phyloP scores from a whole-genome alignment of 2,888 invertebrate species.

The Agrotis exclamationis region DNA sequence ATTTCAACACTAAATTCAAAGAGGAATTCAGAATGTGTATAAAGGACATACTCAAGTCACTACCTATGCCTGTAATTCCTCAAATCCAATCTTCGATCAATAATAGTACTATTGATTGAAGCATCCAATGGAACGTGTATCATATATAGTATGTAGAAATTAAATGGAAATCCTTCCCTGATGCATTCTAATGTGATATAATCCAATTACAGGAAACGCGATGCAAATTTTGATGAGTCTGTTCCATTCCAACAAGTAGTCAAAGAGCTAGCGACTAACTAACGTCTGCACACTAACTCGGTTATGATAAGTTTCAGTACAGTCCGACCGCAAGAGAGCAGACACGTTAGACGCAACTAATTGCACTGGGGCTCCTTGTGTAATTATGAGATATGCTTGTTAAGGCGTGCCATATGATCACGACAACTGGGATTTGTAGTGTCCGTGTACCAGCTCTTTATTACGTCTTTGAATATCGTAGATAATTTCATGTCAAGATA shows the following conservation, averaged over 20 bases:
- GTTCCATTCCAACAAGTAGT: neutral
- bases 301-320: conserved; percentile 40
- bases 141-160: neutral
- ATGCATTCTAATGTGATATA: neutral
- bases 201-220: neutral
- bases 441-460: neutral
- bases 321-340: conserved; percentile 20
- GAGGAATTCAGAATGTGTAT: too few species aligned
- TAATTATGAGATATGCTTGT: conserved; percentile 13
- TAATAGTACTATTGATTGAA: too few species aligned
- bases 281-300: conserved; percentile 12
- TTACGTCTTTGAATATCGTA: neutral
- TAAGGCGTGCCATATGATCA: conserved; percentile 6
- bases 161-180: neutral
- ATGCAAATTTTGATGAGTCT: neutral
- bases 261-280: conserved; percentile 26
- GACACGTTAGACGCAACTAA: conserved; percentile 23
- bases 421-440: neutral
- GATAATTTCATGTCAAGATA: too few species aligned
- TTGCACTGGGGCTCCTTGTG: conserved; percentile 30
- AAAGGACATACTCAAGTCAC: too few species aligned
- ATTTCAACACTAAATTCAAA: too few species aligned
- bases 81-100: neutral
- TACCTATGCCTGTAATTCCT: neutral
- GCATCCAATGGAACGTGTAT: too few species aligned